A percentile compares a stretch with the other conserved stretches of the same genome.
These are phyloP conservation scores for Polyommatus iphigenia DNA, from an alignment of 2,888 invertebrate genomes.

Conservation along the genomic window DNA sequence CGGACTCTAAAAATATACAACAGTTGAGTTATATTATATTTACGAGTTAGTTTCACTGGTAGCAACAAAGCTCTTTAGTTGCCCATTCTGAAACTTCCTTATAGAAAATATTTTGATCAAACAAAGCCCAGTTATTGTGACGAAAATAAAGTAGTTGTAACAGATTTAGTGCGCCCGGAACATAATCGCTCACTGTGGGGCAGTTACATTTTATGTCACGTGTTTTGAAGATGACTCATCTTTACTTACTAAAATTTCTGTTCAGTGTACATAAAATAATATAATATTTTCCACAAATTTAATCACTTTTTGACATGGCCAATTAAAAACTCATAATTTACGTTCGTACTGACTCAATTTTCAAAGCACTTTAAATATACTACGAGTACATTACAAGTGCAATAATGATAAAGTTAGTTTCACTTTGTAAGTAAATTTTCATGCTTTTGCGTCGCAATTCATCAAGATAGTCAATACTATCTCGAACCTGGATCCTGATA, in stretches of 20 bases:
- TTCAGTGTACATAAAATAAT: no score
- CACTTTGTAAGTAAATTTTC: not conserved
- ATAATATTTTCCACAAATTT: no score
- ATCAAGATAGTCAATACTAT: not conserved
- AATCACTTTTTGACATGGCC: no score
- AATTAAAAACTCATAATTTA: no score
- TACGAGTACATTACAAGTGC: not conserved
- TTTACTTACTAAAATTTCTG: not conserved
- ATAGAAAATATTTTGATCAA: slow-evolving; percentile 33
- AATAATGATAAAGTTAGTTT: not conserved
- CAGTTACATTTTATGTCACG: slow-evolving; percentile 23
- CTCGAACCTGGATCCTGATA: not conserved
- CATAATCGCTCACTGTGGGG: slow-evolving; percentile 30
- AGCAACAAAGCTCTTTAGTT: not conserved
- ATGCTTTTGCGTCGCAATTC: not conserved
- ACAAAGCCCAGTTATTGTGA: slow-evolving; percentile 33
- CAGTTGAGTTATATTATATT: not conserved
- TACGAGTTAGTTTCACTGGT: not conserved
- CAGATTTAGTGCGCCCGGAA: slow-evolving; percentile 32
- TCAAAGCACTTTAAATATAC: not conserved
- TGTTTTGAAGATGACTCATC: not conserved
- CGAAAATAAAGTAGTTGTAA: slow-evolving; percentile 35
- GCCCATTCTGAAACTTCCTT: slow-evolving; percentile 2
- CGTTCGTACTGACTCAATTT: not conserved
- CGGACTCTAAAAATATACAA: no score